Evolutionary conservation across 2,797 vertebrate genomes (phyloP).

Genomic region (Trachurus trachurus): DNA sequence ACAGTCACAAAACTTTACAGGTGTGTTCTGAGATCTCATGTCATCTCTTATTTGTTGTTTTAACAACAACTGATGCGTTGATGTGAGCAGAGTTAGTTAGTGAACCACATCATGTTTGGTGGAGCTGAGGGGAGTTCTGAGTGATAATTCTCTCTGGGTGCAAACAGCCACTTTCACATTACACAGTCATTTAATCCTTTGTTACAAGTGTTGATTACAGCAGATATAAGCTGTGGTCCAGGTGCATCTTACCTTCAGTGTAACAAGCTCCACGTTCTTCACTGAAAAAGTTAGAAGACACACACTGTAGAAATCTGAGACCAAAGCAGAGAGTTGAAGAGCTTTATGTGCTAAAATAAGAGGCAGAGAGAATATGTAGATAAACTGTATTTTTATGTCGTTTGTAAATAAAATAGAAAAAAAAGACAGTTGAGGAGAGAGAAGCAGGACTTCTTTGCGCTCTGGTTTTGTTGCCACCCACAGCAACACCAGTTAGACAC

Average conservation of each 20-base stretch:
- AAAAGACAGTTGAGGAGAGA: conserved; percentile 22
- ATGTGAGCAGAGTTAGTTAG: too few species aligned
- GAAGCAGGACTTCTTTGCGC: conserved; percentile 42
- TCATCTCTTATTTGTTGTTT: not conserved
- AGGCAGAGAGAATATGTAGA: conserved; percentile 24
- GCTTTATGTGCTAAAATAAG: conserved; percentile 24
- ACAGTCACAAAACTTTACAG: too few species aligned
- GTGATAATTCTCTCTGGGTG: not conserved
- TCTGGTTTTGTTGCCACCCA: conserved; percentile 44
- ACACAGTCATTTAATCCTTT: not conserved
- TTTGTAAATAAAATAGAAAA: conserved; percentile 25
- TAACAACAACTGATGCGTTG: not conserved
- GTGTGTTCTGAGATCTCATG: too few species aligned
- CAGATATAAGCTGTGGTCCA: not conserved
- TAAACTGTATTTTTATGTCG: conserved; percentile 39
- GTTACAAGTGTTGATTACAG: not conserved
- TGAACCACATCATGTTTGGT: too few species aligned
- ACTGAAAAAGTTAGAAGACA: conserved; percentile 38
- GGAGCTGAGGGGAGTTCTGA: not conserved
- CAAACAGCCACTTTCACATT: not conserved
- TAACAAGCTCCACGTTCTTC: conserved; percentile 29
- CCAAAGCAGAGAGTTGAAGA: not conserved
- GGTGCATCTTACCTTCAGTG: conserved; percentile 51
- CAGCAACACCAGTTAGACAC: conserved; percentile 54
- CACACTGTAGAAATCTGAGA: not conserved